Percentiles rank a stretch among this genome's conserved stretches.
Conservation (phyloP, 2,113 vertebrate genomes). For the Pheucticus melanocephalus region DNA sequence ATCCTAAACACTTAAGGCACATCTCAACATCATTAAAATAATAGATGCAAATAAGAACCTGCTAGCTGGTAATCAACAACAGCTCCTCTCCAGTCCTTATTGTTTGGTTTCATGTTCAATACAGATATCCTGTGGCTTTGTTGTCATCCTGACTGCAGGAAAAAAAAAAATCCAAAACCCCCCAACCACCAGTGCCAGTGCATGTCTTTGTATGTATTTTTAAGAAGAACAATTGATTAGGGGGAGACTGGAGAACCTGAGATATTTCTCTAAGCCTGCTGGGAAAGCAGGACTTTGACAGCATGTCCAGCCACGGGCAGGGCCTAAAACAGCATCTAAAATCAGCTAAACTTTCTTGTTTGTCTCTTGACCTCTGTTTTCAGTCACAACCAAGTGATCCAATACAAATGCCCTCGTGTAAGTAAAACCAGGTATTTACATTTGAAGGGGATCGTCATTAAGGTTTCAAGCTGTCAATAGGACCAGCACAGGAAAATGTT, state of each 20-base stretch:
- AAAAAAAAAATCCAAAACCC: not conserved
- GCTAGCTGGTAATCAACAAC: not conserved
- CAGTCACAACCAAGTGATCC: not conserved
- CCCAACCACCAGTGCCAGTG: not conserved
- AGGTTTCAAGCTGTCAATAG: conserved; percentile 13
- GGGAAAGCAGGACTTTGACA: not conserved
- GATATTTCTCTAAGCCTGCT: not conserved
- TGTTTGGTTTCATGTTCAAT: not conserved
- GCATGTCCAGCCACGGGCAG: not conserved
- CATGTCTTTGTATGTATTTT: not conserved
- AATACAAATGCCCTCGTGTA: not conserved
- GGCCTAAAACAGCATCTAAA: not conserved
- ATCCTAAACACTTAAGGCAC: not conserved
- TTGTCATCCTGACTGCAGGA: not conserved
- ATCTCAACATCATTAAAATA: not conserved
- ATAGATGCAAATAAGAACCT: not conserved
- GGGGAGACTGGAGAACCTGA: not conserved
- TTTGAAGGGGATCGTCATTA: not conserved
- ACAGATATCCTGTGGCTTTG: not conserved
- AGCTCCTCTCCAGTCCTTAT: not conserved
- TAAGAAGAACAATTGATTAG: not conserved
- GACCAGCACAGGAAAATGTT: not conserved
- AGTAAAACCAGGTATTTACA: conserved; percentile 14
- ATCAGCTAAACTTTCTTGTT: not conserved
- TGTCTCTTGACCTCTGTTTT: not conserved